A percentile compares a stretch with the other conserved stretches of the same genome.
These are phyloP conservation scores for Caiman crocodilus DNA, from an alignment of 2,797 vertebrate species.

Conservation along the genomic window DNA sequence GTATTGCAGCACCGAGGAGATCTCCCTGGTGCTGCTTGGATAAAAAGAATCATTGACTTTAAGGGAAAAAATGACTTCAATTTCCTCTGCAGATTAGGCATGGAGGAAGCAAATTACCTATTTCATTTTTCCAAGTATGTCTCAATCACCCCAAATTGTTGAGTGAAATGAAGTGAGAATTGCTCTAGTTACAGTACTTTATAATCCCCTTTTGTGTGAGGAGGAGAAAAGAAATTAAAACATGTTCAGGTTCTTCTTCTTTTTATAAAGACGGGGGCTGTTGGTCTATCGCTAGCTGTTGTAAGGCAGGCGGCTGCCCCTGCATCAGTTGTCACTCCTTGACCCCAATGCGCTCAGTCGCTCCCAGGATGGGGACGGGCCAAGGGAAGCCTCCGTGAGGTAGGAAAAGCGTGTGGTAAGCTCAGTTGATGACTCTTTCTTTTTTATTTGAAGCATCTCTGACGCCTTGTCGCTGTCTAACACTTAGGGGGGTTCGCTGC, in stretches of 20 bases:
- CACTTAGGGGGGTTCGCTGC: too few species aligned
- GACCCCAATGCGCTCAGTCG: neutral
- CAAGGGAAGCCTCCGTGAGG: neutral
- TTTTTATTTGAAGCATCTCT: neutral
- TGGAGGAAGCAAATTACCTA: neutral
- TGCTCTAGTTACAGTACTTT: neutral
- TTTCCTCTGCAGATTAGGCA: neutral
- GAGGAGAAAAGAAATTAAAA: neutral
- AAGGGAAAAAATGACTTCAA: neutral
- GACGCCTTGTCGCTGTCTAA: neutral
- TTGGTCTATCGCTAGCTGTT: rapidly evolving
- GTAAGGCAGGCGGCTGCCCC: neutral
- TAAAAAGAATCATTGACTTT: neutral
- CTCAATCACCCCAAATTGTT: neutral
- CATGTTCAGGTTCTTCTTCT: neutral
- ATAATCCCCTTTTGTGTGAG: neutral
- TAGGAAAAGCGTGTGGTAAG: neutral
- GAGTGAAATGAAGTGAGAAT: rapidly evolving
- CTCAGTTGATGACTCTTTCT: neutral
- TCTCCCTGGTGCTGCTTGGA: rapidly evolving
- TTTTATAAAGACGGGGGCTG: neutral
- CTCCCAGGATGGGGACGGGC: neutral
- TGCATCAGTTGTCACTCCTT: rapidly evolving
- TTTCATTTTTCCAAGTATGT: neutral
- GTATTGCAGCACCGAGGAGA: rapidly evolving